Evolutionary conservation across 2,797 vertebrate genomes (phyloP).

Genomic region (Bovichtus diacanthus): DNA sequence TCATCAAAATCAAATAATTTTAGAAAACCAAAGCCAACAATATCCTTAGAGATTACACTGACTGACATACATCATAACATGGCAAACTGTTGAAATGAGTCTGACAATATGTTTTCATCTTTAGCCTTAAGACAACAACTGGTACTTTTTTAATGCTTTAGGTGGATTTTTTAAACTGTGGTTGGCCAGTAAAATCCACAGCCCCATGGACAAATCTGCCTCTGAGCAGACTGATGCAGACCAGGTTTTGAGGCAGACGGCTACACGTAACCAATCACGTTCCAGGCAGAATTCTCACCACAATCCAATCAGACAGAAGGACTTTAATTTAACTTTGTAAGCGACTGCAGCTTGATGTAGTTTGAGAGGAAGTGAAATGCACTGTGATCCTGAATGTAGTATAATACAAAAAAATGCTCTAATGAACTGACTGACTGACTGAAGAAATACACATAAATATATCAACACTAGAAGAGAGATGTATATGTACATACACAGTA

Average conservation of each 20-base stretch:
- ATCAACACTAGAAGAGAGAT: too few species aligned
- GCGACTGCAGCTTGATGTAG: conserved; percentile 8
- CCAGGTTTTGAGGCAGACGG: conserved; percentile 15
- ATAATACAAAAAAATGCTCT: background rate
- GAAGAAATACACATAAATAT: too few species aligned
- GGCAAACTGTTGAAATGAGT: background rate
- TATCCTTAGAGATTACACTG: background rate
- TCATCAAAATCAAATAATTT: background rate
- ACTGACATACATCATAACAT: background rate
- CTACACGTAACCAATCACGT: conserved; percentile 42
- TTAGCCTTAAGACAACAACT: background rate
- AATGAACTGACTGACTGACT: too few species aligned
- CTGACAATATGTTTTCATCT: background rate
- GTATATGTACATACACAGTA: too few species aligned
- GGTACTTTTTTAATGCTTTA: background rate
- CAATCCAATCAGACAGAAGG: conserved; percentile 42
- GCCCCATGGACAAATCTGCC: conserved; percentile 42
- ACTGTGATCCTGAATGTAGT: conserved; percentile 13
- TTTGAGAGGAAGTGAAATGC: background rate
- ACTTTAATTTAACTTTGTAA: conserved; percentile 37
- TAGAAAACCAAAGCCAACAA: background rate
- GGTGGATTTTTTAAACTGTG: background rate
- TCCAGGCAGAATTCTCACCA: background rate
- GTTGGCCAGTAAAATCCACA: conserved; percentile 15
- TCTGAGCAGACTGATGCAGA: conserved; percentile 40